phyloP scores from a whole-genome alignment of 2,888 invertebrate genomes.

The Megamerina dolium region DNA sequence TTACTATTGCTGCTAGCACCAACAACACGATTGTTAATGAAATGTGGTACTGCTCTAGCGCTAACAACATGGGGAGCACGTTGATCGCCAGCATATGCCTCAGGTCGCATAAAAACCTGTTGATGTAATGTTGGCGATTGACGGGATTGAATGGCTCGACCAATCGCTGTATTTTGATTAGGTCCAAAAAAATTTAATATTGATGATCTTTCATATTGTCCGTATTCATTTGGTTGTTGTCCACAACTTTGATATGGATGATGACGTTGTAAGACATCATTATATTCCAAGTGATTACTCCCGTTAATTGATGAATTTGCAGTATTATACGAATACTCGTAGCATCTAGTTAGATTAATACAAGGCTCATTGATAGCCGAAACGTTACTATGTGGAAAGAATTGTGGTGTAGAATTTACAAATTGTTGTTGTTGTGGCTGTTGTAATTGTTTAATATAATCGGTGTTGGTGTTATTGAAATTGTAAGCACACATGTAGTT shows the following conservation, averaged over 20 bases:
- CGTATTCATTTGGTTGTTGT: background rate
- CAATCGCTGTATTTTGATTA: background rate
- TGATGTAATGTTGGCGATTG: background rate
- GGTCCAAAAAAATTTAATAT: background rate
- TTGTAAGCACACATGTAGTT: constrained; percentile 7
- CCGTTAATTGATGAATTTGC: background rate
- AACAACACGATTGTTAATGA: no score
- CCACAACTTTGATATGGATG: constrained; percentile 27
- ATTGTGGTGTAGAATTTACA: constrained; percentile 5
- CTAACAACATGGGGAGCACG: constrained; percentile 14
- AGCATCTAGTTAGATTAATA: constrained; percentile 22
- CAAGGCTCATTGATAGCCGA: constrained; percentile 18
- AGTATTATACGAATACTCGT: constrained; percentile 3
- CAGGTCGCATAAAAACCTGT: background rate
- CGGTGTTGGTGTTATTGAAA: constrained; percentile 7
- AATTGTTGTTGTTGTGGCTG: constrained; percentile 6
- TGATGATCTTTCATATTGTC: background rate
- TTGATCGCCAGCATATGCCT: background rate
- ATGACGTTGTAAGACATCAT: constrained; percentile 18
- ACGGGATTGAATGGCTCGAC: background rate
- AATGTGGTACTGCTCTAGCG: no score
- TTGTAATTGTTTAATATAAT: constrained; percentile 3
- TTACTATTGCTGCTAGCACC: background rate
- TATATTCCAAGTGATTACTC: constrained; percentile 11
- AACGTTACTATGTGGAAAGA: constrained; percentile 3